Conservation (phyloP, 2,797 vertebrate genomes). For the Takifugu rubripes region DNA sequence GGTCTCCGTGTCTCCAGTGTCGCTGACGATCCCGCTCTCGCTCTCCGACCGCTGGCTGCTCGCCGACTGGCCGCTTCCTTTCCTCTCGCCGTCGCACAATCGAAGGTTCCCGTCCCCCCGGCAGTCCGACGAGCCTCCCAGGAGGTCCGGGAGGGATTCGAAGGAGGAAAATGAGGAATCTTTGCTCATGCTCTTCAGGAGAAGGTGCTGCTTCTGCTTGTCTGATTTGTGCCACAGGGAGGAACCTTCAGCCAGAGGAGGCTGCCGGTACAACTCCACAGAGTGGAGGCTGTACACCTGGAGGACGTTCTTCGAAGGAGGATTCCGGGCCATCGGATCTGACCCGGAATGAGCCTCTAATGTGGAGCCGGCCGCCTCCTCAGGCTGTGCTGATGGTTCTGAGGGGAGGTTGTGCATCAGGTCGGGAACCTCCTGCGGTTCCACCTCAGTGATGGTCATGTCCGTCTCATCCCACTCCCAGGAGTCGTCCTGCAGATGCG, state of each 20-base stretch:
- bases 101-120: not conserved
- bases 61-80: conserved; percentile 60
- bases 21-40: conserved; percentile 91
- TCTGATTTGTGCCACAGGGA: conserved; percentile 47
- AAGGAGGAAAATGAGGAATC: conserved; percentile 91
- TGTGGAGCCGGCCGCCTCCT: conserved; percentile 1
- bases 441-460: conserved; percentile 81
- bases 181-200: conserved; percentile 85
- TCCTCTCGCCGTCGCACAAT: conserved; percentile 24
- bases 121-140: conserved; percentile 63
- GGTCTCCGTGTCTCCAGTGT: conserved; percentile 82
- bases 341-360: conserved; percentile 1
- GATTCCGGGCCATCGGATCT: not conserved
- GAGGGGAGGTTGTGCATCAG: conserved; percentile 39
- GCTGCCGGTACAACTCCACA: conserved; percentile 80
- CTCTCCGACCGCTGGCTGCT: conserved; percentile 82
- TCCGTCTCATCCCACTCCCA: conserved; percentile 99
- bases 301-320: conserved; percentile 70
- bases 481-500: conserved; percentile 80
- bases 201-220: conserved; percentile 63
- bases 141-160: conserved; percentile 87
- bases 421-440: conserved; percentile 65
- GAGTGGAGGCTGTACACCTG: conserved; percentile 90
- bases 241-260: conserved; percentile 44
- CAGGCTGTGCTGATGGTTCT: conserved; percentile 18